A percentile compares a stretch with the other conserved stretches of the same genome.
Evolutionary conservation across 2,888 invertebrate species (phyloP).

Genomic region (Buathra laborator): DNA sequence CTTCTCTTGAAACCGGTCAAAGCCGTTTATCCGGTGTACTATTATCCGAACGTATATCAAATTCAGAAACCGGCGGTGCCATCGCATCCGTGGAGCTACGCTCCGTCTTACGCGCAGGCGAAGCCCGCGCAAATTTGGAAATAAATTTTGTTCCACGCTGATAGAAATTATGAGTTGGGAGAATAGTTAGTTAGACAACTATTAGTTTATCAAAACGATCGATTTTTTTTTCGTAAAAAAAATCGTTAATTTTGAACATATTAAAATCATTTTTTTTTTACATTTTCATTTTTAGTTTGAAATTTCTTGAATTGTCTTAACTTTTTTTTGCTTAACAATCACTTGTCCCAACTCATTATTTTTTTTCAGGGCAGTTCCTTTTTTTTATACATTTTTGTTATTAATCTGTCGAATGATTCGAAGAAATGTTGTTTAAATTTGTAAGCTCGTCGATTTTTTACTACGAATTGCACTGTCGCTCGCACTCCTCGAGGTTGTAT

Average conservation of each 20-base stretch:
- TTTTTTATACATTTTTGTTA: neutral
- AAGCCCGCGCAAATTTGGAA: constrained; percentile 79
- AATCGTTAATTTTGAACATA: too few relatives aligned
- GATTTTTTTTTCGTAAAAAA: too few relatives aligned
- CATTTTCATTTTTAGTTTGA: too few relatives aligned
- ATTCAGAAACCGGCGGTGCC: constrained; percentile 76
- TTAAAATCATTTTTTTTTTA: too few relatives aligned
- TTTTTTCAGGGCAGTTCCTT: neutral
- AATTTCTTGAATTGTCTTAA: too few relatives aligned
- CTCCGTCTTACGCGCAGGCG: constrained; percentile 76
- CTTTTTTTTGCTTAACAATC: too few relatives aligned
- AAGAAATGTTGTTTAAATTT: constrained; percentile 15
- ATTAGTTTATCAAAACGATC: too few relatives aligned
- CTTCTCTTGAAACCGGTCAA: constrained; percentile 80
- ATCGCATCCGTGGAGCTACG: constrained; percentile 80
- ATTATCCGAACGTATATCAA: constrained; percentile 78
- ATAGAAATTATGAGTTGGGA: neutral
- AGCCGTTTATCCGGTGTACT: constrained; percentile 80
- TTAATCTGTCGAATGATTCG: constrained; percentile 24
- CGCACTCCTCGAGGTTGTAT: constrained; percentile 70
- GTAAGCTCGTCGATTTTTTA: neutral
- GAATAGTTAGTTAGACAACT: too few relatives aligned
- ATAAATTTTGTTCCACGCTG: constrained; percentile 48
- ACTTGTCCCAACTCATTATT: too few relatives aligned
- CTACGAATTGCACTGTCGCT: constrained; percentile 28